Conservation (phyloP, 2,113 vertebrate genomes). For the Coracopsis vasa region DNA sequence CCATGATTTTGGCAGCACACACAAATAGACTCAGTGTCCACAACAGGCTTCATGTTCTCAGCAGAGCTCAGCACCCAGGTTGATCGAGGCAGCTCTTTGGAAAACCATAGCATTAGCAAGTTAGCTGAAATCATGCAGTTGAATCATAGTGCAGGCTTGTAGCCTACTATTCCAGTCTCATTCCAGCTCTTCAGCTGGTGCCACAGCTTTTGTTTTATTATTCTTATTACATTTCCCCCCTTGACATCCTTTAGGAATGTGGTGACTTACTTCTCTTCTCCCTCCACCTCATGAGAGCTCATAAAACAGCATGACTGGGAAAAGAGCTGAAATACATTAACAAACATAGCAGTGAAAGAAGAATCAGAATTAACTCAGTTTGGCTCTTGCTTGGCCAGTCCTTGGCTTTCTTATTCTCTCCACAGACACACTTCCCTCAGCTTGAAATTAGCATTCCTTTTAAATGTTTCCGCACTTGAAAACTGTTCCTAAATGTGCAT, state of each 20-base stretch:
- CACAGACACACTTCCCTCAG: neutral
- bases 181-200: neutral
- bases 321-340: neutral
- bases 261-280: neutral
- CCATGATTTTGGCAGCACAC: neutral
- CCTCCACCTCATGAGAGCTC: neutral
- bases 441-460: constrained; percentile 41
- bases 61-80: neutral
- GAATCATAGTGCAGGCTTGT: neutral
- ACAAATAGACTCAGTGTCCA: neutral
- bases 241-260: neutral
- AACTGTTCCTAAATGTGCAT: constrained; percentile 37
- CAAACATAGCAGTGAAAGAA: neutral
- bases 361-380: neutral
- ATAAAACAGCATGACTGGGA: neutral
- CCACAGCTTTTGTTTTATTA: neutral
- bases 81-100: neutral
- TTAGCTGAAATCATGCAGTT: neutral
- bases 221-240: neutral
- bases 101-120: neutral
- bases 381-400: neutral
- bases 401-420: neutral
- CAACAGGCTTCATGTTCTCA: neutral
- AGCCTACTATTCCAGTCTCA: neutral
- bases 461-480: constrained; percentile 10